A percentile compares a stretch with the other conserved stretches of the same genome.
phyloP scores from a whole-genome alignment of 2,797 vertebrate species.

The Anniella stebbinsi region DNA sequence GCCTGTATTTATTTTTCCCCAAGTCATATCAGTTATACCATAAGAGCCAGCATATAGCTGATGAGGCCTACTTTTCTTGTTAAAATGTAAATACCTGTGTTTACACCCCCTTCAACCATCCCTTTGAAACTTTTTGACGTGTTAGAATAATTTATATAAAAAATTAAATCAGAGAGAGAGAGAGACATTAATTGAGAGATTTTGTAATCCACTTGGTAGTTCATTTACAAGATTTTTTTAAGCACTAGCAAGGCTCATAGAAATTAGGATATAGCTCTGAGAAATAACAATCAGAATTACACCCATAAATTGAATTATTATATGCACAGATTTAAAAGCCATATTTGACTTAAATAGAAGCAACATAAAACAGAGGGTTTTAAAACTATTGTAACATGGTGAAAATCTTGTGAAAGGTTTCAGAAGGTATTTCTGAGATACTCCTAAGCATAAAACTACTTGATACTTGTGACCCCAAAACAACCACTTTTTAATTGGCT shows the following conservation, averaged over 20 bases:
- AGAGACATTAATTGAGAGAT: not conserved
- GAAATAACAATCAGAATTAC: not conserved
- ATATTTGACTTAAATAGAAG: conserved; percentile 24
- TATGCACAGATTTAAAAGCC: conserved; percentile 8
- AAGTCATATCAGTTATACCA: not conserved
- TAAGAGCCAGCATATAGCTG: not conserved
- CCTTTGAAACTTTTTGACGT: not conserved
- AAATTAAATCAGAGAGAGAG: not conserved
- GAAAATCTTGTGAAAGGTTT: not conserved
- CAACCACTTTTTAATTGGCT: not conserved
- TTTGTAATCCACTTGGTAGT: not conserved
- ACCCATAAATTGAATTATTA: not conserved
- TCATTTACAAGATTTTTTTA: not conserved
- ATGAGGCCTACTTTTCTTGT: not conserved
- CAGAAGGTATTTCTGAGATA: not conserved
- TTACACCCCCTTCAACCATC: not conserved
- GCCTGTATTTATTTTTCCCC: conserved; percentile 12
- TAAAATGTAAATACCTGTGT: not conserved
- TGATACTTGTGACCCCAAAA: not conserved
- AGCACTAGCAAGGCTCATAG: not conserved
- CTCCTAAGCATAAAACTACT: not conserved
- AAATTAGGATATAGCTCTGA: not conserved
- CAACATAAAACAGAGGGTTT: not conserved
- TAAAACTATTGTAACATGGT: not conserved
- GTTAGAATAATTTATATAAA: conserved; percentile 9